Conservation (phyloP, 1,140 invertebrate species). For the Vanessa atalanta region DNA sequence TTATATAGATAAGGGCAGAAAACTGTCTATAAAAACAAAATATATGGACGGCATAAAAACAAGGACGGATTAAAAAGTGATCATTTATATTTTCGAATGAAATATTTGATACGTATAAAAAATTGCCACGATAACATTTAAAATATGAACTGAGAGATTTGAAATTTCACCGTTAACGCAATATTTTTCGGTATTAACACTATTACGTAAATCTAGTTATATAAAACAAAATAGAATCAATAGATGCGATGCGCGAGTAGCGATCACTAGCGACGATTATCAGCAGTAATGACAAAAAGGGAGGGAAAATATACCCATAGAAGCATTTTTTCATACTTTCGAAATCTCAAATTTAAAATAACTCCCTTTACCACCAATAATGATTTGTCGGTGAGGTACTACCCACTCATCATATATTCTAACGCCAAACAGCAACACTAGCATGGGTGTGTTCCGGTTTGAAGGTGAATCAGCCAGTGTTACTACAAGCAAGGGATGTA, state of each 20-base stretch:
- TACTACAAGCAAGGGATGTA: too few species aligned
- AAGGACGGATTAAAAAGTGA: constrained; percentile 46
- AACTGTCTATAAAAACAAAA: constrained; percentile 57
- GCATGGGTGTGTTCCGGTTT: too few species aligned
- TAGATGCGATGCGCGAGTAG: constrained; percentile 46
- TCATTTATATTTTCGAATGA: constrained; percentile 19
- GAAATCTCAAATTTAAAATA: too few species aligned
- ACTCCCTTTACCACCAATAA: too few species aligned
- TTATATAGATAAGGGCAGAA: constrained; percentile 60
- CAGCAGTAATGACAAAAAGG: constrained; percentile 58
- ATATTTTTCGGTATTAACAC: constrained; percentile 25
- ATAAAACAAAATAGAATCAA: constrained; percentile 26
- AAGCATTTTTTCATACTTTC: too few species aligned
- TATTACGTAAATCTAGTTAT: constrained; percentile 10
- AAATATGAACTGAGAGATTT: not conserved
- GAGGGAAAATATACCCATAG: not conserved
- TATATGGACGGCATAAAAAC: constrained; percentile 41
- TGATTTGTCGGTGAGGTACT: too few species aligned
- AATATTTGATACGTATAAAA: not conserved
- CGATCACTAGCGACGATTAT: constrained; percentile 55
- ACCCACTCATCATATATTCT: too few species aligned
- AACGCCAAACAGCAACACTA: too few species aligned
- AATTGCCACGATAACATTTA: not conserved
- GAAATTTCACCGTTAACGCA: not conserved
- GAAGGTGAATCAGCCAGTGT: too few species aligned